Conservation (phyloP, 2,888 invertebrate genomes). For the Chloroclystis v-ata region DNA sequence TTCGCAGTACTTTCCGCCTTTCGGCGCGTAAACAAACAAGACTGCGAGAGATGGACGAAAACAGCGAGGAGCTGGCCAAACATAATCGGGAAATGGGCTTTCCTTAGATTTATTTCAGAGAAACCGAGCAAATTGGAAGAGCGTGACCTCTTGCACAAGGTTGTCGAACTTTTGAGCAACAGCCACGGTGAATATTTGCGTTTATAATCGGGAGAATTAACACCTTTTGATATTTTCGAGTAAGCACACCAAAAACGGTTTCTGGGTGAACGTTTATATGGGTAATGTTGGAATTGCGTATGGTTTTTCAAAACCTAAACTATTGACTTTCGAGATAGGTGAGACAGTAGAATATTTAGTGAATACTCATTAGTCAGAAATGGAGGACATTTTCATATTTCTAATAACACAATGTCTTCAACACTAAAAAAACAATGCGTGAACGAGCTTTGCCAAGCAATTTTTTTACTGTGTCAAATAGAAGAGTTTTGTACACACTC, state of each 20-base stretch:
- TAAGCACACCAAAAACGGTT: slow-evolving; percentile 38
- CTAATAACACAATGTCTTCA: too few species aligned
- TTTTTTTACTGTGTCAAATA: not conserved
- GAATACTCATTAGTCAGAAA: too few species aligned
- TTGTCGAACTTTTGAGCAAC: slow-evolving; percentile 52
- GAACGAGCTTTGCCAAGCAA: not conserved
- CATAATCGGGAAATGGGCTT: slow-evolving; percentile 16
- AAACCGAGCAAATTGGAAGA: slow-evolving; percentile 20
- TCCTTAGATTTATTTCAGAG: slow-evolving; percentile 14
- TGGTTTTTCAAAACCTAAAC: too few species aligned
- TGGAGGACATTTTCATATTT: too few species aligned
- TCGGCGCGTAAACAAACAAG: slow-evolving; percentile 21
- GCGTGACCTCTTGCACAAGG: slow-evolving; percentile 38
- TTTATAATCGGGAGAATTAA: slow-evolving; percentile 63
- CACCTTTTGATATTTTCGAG: slow-evolving; percentile 50
- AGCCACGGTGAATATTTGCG: slow-evolving; percentile 53
- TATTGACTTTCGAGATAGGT: too few species aligned
- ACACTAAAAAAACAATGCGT: not conserved
- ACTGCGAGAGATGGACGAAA: slow-evolving; percentile 13
- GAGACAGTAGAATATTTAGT: too few species aligned
- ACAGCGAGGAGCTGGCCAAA: slow-evolving; percentile 13
- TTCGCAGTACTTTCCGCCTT: slow-evolving; percentile 22
- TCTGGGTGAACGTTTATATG: slow-evolving; percentile 47
- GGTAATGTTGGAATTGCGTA: too few species aligned
- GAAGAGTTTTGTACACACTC: not conserved